Percentiles rank a stretch among this genome's conserved stretches.
Evolutionary conservation across 2,113 vertebrate genomes (phyloP).

Genomic region (Grammomys dolichurus): DNA sequence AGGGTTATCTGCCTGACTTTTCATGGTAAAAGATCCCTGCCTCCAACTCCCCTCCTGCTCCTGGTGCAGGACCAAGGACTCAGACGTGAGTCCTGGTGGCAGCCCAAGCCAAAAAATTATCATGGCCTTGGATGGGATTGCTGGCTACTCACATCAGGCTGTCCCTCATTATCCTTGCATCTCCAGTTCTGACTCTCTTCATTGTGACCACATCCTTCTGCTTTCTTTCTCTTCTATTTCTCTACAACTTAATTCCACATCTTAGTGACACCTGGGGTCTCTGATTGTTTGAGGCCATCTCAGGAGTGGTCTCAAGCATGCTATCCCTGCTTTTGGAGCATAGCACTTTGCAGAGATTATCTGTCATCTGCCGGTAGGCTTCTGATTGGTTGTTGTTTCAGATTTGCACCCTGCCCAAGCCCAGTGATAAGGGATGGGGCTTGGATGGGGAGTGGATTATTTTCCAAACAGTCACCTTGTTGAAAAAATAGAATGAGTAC

Average conservation of each 20-base stretch:
- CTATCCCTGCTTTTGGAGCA: background rate
- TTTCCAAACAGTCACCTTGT: background rate
- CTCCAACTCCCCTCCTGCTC: too few relatives aligned
- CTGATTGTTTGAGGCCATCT: background rate
- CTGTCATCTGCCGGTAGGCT: background rate
- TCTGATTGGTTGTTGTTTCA: background rate
- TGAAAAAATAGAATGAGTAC: conserved; percentile 20
- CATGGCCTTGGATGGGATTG: background rate
- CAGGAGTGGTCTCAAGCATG: background rate
- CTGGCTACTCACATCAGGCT: background rate
- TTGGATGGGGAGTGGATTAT: background rate
- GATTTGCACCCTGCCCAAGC: background rate
- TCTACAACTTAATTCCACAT: background rate
- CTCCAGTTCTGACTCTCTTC: background rate
- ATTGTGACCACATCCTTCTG: background rate
- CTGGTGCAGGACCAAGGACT: background rate
- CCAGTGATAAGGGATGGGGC: background rate
- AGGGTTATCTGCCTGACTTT: background rate
- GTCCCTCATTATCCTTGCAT: background rate
- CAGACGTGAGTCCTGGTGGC: background rate
- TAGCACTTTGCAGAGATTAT: background rate
- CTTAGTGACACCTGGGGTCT: background rate
- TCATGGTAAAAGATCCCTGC: background rate
- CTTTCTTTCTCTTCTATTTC: background rate
- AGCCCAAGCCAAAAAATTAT: background rate